A percentile compares a stretch with the other conserved stretches of the same genome.
Evolutionary conservation across 2,888 invertebrate species (phyloP).

Genomic region (Napeogenes sylphis): DNA sequence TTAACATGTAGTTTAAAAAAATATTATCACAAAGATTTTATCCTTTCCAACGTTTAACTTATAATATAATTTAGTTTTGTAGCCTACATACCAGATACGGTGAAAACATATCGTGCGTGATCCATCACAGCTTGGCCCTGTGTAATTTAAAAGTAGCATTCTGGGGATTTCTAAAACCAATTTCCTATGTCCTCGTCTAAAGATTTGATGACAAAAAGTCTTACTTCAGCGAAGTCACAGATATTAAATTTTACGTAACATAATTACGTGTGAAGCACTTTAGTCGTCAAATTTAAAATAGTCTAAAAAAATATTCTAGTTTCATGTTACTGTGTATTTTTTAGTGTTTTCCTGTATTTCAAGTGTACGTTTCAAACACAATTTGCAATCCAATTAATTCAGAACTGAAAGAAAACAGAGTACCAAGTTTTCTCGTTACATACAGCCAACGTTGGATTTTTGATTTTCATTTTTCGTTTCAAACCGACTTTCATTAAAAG

Average conservation of each 20-base stretch:
- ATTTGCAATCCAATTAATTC: conserved; percentile 19
- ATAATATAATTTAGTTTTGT: conserved; percentile 33
- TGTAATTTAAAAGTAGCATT: conserved; percentile 13
- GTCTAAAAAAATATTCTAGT: background rate
- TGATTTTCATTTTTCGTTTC: background rate
- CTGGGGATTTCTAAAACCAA: background rate
- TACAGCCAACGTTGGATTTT: background rate
- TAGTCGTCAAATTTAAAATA: background rate
- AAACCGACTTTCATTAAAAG: conserved; percentile 2
- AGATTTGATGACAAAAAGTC: conserved; percentile 4
- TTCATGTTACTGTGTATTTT: background rate
- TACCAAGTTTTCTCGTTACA: conserved; percentile 8
- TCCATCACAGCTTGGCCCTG: conserved; percentile 5
- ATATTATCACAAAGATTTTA: background rate
- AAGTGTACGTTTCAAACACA: conserved; percentile 16
- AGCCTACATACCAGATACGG: conserved; percentile 31
- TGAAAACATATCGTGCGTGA: conserved; percentile 11
- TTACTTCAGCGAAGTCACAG: background rate
- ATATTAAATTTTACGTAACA: background rate
- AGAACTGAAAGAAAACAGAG: conserved; percentile 19
- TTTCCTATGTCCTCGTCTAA: background rate
- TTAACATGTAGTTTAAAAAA: background rate
- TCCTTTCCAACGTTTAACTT: background rate
- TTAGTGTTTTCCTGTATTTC: conserved; percentile 5
- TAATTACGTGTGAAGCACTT: background rate